Evolutionary conservation across 53 echinoderm and acorn worm species (phyloP).

Genomic region (Astropecten irregularis): DNA sequence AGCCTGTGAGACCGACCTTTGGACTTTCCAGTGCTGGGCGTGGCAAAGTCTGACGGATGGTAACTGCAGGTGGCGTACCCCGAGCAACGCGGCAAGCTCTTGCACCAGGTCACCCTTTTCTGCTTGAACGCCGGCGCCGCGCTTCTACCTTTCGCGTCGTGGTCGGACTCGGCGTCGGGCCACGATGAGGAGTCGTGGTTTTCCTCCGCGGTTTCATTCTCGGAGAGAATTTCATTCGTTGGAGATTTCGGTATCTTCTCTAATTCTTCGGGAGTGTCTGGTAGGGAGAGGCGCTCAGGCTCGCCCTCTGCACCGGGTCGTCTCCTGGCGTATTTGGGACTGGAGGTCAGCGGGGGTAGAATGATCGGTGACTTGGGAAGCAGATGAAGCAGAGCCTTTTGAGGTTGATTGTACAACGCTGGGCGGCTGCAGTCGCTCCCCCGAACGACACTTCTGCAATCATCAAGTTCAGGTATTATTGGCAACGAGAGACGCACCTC

Average conservation of each 20-base stretch:
- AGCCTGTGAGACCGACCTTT: too few relatives aligned
- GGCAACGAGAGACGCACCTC: background rate
- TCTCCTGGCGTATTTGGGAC: background rate
- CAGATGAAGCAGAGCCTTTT: background rate
- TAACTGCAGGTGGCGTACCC: background rate
- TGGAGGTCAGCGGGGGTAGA: background rate
- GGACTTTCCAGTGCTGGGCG: too few relatives aligned
- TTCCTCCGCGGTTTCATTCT: too few relatives aligned
- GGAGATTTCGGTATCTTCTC: too few relatives aligned
- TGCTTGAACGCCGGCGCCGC: background rate
- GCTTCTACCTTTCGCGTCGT: background rate
- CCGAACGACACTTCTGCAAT: too few relatives aligned
- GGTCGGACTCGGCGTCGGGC: background rate
- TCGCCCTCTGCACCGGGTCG: background rate
- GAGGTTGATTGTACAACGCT: too few relatives aligned
- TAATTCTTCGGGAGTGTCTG: too few relatives aligned
- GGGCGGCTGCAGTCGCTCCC: too few relatives aligned
- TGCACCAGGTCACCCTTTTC: conserved; percentile 18
- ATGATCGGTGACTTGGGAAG: background rate
- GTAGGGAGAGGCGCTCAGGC: too few relatives aligned
- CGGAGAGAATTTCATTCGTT: too few relatives aligned
- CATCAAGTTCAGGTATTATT: too few relatives aligned
- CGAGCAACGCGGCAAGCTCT: conserved; percentile 1
- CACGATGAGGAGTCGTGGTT: background rate
- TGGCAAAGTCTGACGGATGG: conserved; percentile 19